Base-by-base conservation (phyloP, 2,113 vertebrate species). In the Bucco capensis region DNA sequence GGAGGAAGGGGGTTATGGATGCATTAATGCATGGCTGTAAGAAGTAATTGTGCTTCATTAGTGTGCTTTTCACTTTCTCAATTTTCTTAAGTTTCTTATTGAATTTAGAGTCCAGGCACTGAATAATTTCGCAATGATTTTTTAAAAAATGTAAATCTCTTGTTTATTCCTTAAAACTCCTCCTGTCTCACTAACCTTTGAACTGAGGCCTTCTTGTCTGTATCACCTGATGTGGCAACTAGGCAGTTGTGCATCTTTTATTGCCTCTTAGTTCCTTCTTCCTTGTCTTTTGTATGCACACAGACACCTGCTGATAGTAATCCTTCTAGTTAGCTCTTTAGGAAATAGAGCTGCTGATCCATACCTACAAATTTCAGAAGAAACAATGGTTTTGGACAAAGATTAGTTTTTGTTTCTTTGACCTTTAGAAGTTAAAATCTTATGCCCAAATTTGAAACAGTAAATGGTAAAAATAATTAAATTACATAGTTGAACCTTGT, bases 401-500 rank as follows among this genome's bases (percentile, higher is more conserved):
- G 12, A 8, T 91, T 51, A 70, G 7, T 12, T 90, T 86, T 89
- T 47, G 5, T 88, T 83, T 84, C 64, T 89, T 90, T 85, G 81
- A 61, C 49, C 31, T 30, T 25, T 78, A 10, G 27, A 84, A 62
- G 8, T 77, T 69, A 60, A 88, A 64, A 67, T 61, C 5, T 19
- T 12, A 3, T 65, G 74, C 8, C 37, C n/a, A 27, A 35, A 79
- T 57, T 77, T 47, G 50, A 81, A 73, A 38, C 0, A 0, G 14
- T 44, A n/a, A 64, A 44, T 31, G 51, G 16, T 65, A 86, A 86
- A 92, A 79, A 28, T 69, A 74, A 84, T 56, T 47, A 75, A 79
- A 70, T 85, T 31, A 35, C 50, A 33, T 87, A 87, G 79, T 16
- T 82, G 78, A 54, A 23, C 19, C 12, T 31, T 84, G 37, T 73